Evolutionary conservation across 1,140 invertebrate species (phyloP), one percentile per base, ranked within the genome.

Genomic region (Hyles euphorbiae): DNA sequence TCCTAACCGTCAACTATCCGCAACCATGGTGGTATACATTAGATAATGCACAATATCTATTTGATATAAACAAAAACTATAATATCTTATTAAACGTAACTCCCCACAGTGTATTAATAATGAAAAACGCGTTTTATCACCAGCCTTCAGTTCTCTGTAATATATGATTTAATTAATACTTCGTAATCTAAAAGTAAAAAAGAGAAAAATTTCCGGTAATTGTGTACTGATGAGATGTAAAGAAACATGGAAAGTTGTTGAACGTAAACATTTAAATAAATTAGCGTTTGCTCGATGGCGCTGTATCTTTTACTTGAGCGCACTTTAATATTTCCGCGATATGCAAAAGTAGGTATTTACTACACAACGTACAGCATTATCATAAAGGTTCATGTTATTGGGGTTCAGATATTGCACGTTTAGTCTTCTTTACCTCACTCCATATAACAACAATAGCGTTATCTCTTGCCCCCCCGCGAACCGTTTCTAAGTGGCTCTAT

Each of bases 301-400:
- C 50, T 59, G 36, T 53, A 59, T 59, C 57, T 59, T 48, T 43
- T 53, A 59, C 49, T 58, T 51, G 8, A 45, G 40, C 47, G 53
- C 32, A 12, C 56, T 61, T 61, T 62, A 56, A 67, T 65, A 65
- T 65, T 57, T 65, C 62, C 47, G 22, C 49, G 59, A 44, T 47
- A 60, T 48, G 52, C 52, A 44, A 48, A 56, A 55, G 51, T 60
- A 55, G 10, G 11, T 61, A 70, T 64, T 64, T 64, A 67, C 61
- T 58, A 58, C 50, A 34, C 44, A 62, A 52, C 48, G 61, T 34
- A 56, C 12, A 60, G 60, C 60, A 68, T 72, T 72, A 72, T 68
- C 66, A 68, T 71, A 71, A 65, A 68, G 69, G 59, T 66, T 68
- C 61, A 61, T 68, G 63, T 65, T 71, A 68, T 68, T 72, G 63